phyloP scores from a whole-genome alignment of 2,113 vertebrate species.

The Poeciliopsis retropinna region DNA sequence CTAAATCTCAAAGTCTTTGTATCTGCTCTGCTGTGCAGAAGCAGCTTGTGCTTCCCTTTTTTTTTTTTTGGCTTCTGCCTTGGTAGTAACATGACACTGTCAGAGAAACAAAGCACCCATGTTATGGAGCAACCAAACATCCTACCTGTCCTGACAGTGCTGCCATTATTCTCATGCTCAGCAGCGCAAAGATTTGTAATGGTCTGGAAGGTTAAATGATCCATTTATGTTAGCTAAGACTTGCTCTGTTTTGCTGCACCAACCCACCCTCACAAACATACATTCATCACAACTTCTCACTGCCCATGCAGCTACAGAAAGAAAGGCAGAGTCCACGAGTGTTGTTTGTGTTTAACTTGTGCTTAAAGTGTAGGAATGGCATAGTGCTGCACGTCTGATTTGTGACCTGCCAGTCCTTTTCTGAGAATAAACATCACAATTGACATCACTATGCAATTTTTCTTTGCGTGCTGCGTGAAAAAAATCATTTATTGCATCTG shows the following conservation, averaged over 20 bases:
- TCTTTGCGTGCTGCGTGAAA: background rate
- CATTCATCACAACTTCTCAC: constrained; percentile 2
- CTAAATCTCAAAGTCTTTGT: background rate
- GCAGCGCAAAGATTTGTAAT: constrained; percentile 17
- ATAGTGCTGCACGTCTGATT: background rate
- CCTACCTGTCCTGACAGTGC: constrained; percentile 44
- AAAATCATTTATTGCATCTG: background rate
- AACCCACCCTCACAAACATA: constrained; percentile 21
- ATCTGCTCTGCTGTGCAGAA: constrained; percentile 14
- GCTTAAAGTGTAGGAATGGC: constrained; percentile 8
- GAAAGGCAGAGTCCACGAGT: background rate
- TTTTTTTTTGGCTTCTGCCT: constrained; percentile 26
- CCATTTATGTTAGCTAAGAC: constrained; percentile 21
- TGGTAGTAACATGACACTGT: constrained; percentile 60
- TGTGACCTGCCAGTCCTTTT: background rate
- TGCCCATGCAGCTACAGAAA: constrained; percentile 14
- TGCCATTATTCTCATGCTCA: constrained; percentile 31
- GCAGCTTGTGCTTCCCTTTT: constrained; percentile 2
- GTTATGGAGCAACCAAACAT: constrained; percentile 44
- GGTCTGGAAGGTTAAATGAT: constrained; percentile 36
- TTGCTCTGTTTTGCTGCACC: constrained; percentile 33
- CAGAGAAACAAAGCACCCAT: constrained; percentile 56
- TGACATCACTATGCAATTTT: background rate
- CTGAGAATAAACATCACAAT: background rate
- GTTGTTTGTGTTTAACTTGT: background rate